Percentiles rank a stretch among this genome's conserved stretches.
These are phyloP conservation scores for Lottia scabra DNA, from an alignment of 2,888 invertebrate genomes.

Conservation along the genomic window DNA sequence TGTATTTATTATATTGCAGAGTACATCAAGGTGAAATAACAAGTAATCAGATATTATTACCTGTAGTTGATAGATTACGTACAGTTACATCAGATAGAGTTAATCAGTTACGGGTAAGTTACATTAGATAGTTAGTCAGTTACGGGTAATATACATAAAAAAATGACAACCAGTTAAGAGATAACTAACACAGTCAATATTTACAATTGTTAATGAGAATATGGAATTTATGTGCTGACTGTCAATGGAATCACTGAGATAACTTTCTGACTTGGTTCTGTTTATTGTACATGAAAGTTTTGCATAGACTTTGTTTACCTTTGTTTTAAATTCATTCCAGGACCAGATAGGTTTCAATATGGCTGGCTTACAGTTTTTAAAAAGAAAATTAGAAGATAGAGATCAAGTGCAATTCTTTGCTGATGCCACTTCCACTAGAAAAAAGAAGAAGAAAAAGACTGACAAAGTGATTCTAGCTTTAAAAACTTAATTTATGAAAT, in stretches of 20 bases:
- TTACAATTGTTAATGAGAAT: too few relatives aligned
- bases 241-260: too few relatives aligned
- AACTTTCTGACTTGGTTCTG: not conserved
- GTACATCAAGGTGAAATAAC: conserved; percentile 77
- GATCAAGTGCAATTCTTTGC: conserved; percentile 83
- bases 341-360: conserved; percentile 88
- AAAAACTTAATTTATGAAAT: conserved; percentile 34
- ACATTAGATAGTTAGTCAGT: not conserved
- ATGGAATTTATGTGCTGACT: too few relatives aligned
- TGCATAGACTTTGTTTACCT: not conserved
- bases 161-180: too few relatives aligned
- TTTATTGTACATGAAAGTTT: not conserved
- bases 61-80: conserved; percentile 61
- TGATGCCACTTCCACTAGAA: conserved; percentile 78
- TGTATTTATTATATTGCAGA: conserved; percentile 40
- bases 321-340: conserved; percentile 70
- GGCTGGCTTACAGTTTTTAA: conserved; percentile 83
- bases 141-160: too few relatives aligned
- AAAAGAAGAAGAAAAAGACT: conserved; percentile 76
- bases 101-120: conserved; percentile 40
- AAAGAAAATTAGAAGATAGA: conserved; percentile 80
- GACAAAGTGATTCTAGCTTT: conserved; percentile 70
- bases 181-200: too few relatives aligned
- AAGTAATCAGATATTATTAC: conserved; percentile 78
- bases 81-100: conserved; percentile 37